Evolutionary conservation across 1,140 invertebrate species (phyloP).

Genomic region (Diachasma alloeum): DNA sequence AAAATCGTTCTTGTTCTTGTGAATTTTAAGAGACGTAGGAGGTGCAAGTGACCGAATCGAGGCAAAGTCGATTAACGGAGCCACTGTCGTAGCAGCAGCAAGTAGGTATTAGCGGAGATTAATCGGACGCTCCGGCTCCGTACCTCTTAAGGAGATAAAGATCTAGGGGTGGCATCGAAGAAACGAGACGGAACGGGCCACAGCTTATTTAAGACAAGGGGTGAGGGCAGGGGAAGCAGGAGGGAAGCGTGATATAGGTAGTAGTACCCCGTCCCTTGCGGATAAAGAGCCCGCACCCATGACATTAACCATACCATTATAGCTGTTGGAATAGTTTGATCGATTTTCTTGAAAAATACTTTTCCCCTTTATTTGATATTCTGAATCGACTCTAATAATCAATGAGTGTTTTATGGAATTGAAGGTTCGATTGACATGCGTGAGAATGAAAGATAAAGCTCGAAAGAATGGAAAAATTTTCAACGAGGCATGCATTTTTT

Average conservation of each 20-base stretch:
- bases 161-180: constrained; percentile 24
- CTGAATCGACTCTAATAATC: not conserved
- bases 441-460: too few species aligned
- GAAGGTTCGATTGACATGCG: too few species aligned
- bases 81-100: constrained; percentile 45
- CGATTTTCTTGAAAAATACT: not conserved
- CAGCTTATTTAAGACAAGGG: constrained; percentile 8
- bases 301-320: not conserved
- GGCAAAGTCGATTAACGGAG: constrained; percentile 35
- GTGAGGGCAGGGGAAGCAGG: not conserved
- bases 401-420: too few species aligned
- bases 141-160: constrained; percentile 19
- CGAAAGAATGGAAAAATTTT: too few species aligned
- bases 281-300: not conserved
- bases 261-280: not conserved
- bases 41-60: constrained; percentile 37
- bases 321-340: not conserved
- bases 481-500: too few species aligned
- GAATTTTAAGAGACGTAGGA: constrained; percentile 25
- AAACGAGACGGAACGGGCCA: constrained; percentile 26
- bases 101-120: constrained; percentile 53
- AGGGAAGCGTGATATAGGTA: not conserved
- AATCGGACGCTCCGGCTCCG: constrained; percentile 40
- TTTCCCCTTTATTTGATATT: not conserved
- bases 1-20: constrained; percentile 6